phyloP scores from a whole-genome alignment of 1,140 invertebrate species.

The Cydia strobilella region DNA sequence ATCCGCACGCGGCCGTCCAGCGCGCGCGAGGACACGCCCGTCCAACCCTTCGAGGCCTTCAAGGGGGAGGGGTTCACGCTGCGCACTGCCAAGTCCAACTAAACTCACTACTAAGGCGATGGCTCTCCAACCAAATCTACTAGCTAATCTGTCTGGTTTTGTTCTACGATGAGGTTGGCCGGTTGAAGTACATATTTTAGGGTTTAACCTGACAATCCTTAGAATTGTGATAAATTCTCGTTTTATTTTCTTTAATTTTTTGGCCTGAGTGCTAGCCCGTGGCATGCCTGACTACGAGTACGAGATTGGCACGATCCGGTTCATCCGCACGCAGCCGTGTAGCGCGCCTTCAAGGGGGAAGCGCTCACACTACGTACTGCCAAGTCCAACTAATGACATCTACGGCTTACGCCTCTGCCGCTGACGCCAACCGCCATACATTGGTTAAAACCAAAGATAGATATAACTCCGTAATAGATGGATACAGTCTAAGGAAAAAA shows the following conservation, averaged over 20 bases:
- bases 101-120: too few species aligned
- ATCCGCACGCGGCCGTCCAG: constrained; percentile 84
- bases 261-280: too few species aligned
- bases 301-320: constrained; percentile 90
- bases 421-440: not conserved
- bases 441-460: too few species aligned
- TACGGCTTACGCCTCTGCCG: not conserved
- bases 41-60: constrained; percentile 84
- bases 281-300: constrained; percentile 98
- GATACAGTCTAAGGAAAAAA: too few species aligned
- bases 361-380: constrained; percentile 79
- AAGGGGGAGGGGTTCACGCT: constrained; percentile 83
- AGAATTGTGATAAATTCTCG: too few species aligned
- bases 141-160: too few species aligned
- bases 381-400: constrained; percentile 55
- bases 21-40: constrained; percentile 74
- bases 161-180: too few species aligned
- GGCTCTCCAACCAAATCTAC: too few species aligned
- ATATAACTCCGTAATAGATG: too few species aligned
- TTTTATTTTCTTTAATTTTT: too few species aligned
- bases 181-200: too few species aligned
- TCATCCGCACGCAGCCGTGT: constrained; percentile 86
- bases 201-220: too few species aligned
- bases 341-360: constrained; percentile 83
- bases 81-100: constrained; percentile 67